A percentile compares a stretch with the other conserved stretches of the same genome.
phyloP scores from a whole-genome alignment of 2,797 vertebrate genomes.

The Hydrocynus forskahlii region DNA sequence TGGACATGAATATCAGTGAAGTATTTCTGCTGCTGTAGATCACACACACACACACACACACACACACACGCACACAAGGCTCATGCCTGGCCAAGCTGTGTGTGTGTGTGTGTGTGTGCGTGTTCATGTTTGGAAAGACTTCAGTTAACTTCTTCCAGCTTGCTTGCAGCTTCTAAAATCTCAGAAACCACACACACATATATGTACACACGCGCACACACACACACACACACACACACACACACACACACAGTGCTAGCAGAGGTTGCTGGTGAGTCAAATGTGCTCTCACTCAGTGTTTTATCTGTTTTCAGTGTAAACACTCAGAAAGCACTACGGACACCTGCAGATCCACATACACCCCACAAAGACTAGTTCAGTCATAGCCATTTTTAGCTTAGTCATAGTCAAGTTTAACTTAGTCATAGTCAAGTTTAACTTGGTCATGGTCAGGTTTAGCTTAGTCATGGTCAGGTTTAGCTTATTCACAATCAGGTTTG shows the following conservation, averaged over 20 bases:
- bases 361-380: too few species aligned
- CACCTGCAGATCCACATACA: too few species aligned
- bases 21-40: conserved; percentile 45
- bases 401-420: too few species aligned
- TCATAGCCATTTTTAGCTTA: too few species aligned
- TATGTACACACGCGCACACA: neutral
- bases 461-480: too few species aligned
- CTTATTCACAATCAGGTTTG: too few species aligned
- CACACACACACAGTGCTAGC: neutral
- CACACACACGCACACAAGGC: neutral
- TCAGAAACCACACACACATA: neutral
- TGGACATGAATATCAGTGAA: conserved; percentile 42
- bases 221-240: neutral
- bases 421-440: too few species aligned
- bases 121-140: conserved; percentile 45
- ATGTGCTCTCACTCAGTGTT: conserved; percentile 12
- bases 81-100: conserved; percentile 25
- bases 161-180: conserved; percentile 14
- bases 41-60: conserved; percentile 42
- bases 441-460: too few species aligned
- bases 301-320: conserved; percentile 3
- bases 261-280: neutral
- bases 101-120: neutral
- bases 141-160: conserved; percentile 38
- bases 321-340: neutral